Base-by-base conservation (phyloP, 2,113 vertebrate genomes). In the Oncorhynchus keta region DNA sequence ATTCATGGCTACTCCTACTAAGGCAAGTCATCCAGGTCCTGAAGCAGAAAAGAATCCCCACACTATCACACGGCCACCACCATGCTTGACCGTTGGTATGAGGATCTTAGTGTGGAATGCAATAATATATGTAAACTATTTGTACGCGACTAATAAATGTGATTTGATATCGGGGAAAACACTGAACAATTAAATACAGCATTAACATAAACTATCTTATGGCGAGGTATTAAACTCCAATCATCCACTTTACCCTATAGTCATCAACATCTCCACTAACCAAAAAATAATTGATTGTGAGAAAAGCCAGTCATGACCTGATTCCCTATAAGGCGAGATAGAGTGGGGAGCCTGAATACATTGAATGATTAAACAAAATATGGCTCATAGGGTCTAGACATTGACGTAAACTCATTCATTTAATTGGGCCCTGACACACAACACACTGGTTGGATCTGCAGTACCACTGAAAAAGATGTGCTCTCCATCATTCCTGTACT, bases 371-470 rank as follows among this genome's bases (percentile, higher is more conserved):
- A 70, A 48, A n/a, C 32, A 26, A 70, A 71, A 51, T 32, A 51
- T 51, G n/a, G 14, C 69, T 70, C 48, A 24, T 13, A 51, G 24
- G 39, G 8, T 45, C 49, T 20, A 72, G 70, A 72, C 70, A 55
- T 72, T 26, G 70, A 66, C 4, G 28, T 8, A 16, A 69, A 35
- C 30, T 48, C n/a, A 69, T 73, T 64, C 65, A 28, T 76, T 71
- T 39, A 39, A 26, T 30, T 59, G 35, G 22, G 66, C 39, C 59
- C 45, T 72, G n/a, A 39, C 14, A 2, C 9, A 24, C 57, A 62
- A 24, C 57, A 39, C 57, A 61, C n/a, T n/a, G 12, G 39, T 45
- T 69, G 13, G 7, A 45, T 45, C 8, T 45, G 32, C 20, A 18
- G 24, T 32, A 45, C 20, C 35, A 70, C 39, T 13, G 68, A 13